Base-by-base conservation (phyloP, 2,113 vertebrate species). In the Scophthalmus maximus region DNA sequence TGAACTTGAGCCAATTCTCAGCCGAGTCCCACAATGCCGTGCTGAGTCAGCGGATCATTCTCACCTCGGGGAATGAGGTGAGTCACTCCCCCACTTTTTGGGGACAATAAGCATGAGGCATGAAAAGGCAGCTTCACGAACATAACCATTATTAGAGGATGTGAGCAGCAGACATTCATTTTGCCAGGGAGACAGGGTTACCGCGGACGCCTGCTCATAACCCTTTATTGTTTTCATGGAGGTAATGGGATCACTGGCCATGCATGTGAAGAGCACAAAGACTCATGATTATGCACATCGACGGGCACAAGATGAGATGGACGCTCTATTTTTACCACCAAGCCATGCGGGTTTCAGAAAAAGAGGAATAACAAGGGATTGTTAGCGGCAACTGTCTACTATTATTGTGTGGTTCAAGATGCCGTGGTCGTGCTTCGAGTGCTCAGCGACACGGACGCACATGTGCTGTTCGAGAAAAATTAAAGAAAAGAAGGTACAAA, bases 211-310 rank as follows among this genome's bases (percentile, higher is more conserved):
- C 70, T 82, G 66, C 84, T 85, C 76, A 77, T 84, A 86, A 89
- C 72, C 87, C 66, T 83, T 85, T 68, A 87, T 89, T 88, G 90
- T 92, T 86, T 88, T 86, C 82, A 87, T 88, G 85, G 82, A 86
- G 86, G 90, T 89, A 88, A 91, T 89, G 82, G 83, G 79, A 84
- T 87, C 75, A 36, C 76, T 75, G 82, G 77, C 76, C 69, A 64
- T 74, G 83, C 78, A 86, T 83, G 74, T 84, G 77, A 82, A 73
- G 67, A 81, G 78, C 79, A 87, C 83, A 87, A 82, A 84, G 88
- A 78, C 70, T 89, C 87, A 72, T 84, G 89, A 87, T 90, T 88
- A 89, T 78, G 83, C 83, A 87, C 80, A 70, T 76, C 8, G 75
- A 65, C 79, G 81, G 74, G 69, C 73, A 72, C 66, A 70, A 76